These are phyloP conservation scores for Cynopterus brachyotis DNA, from an alignment of 2,113 vertebrate genomes.

Conservation along the genomic window DNA sequence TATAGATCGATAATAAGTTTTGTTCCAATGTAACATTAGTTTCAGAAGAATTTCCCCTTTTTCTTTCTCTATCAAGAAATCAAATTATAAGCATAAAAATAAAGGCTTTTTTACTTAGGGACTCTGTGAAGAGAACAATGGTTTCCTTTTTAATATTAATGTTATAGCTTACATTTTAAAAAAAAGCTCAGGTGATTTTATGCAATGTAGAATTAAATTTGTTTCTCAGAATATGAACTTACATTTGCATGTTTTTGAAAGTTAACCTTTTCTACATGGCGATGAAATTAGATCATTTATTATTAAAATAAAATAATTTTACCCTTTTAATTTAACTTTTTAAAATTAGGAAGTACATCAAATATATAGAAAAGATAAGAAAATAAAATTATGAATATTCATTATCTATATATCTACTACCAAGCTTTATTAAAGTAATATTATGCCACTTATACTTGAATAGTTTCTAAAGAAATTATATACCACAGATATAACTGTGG, in stretches of 20 bases:
- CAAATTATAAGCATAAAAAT: slow-evolving; percentile 54
- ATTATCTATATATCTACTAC: not conserved
- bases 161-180: slow-evolving; percentile 57
- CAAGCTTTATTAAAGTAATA: not conserved
- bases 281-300: not conserved
- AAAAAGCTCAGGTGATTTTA: slow-evolving; percentile 27
- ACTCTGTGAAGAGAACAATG: slow-evolving; percentile 24
- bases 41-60: slow-evolving; percentile 60
- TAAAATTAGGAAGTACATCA: not conserved
- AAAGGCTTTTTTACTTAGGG: slow-evolving; percentile 12
- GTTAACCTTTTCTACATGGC: not conserved
- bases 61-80: slow-evolving; percentile 59
- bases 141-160: slow-evolving; percentile 19
- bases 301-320: slow-evolving; percentile 17
- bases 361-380: not conserved
- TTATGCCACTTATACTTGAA: not conserved
- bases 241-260: not conserved
- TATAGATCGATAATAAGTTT: slow-evolving; percentile 66
- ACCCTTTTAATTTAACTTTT: not conserved
- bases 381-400: slow-evolving; percentile 11
- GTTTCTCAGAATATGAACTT: slow-evolving; percentile 20
- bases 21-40: slow-evolving; percentile 48
- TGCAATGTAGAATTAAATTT: slow-evolving; percentile 8
- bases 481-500: not conserved
- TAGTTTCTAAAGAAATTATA: not conserved